Percentiles rank a stretch among this genome's conserved stretches.
These are phyloP conservation scores for Vulpes lagopus DNA, from an alignment of 2,113 vertebrate genomes.

Conservation along the genomic window DNA sequence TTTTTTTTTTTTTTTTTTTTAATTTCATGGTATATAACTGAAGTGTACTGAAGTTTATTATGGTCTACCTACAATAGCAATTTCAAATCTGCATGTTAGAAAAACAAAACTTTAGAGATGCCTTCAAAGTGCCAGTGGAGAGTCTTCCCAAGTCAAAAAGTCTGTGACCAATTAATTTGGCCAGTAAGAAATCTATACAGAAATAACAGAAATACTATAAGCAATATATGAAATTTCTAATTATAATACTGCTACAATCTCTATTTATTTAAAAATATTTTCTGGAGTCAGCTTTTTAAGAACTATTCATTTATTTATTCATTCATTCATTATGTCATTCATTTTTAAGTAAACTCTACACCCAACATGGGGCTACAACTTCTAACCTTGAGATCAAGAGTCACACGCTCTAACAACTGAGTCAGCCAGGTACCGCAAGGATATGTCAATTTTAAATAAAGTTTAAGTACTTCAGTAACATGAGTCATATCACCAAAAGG, in stretches of 20 bases:
- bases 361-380: neutral
- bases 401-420: neutral
- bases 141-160: neutral
- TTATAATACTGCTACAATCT: neutral
- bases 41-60: neutral
- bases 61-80: neutral
- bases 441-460: neutral
- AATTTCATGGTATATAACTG: neutral
- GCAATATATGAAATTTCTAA: neutral
- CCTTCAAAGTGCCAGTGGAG: neutral
- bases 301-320: neutral
- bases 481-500: neutral
- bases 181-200: neutral
- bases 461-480: neutral
- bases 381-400: neutral
- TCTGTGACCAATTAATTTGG: neutral
- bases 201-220: neutral
- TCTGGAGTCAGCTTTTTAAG: slow-evolving; percentile 41
- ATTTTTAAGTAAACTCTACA: neutral
- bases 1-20: neutral
- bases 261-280: neutral
- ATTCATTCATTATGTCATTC: neutral
- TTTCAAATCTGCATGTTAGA: neutral
- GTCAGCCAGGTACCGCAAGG: neutral
- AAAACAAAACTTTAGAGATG: neutral